These are phyloP conservation scores for Lacanobia wlatinum DNA, from an alignment of 2,888 invertebrate genomes.

Conservation along the genomic window DNA sequence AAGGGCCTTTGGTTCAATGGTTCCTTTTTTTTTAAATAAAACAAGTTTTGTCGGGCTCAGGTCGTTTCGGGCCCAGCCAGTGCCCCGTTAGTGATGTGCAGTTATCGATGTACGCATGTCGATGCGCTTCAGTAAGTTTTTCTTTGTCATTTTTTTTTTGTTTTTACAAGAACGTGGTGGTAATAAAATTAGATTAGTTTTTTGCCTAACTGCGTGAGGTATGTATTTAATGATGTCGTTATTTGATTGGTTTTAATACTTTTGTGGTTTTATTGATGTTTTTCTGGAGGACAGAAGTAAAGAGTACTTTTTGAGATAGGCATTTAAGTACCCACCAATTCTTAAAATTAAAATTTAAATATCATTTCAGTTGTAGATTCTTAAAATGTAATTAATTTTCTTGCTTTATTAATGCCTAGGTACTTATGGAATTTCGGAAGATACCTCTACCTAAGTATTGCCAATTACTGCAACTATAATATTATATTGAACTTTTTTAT, in stretches of 20 bases:
- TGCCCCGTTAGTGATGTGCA: conserved; percentile 64
- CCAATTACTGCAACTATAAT: background rate
- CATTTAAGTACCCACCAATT: background rate
- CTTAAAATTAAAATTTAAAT: background rate
- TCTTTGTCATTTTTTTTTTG: conserved; percentile 44
- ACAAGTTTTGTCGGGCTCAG: conserved; percentile 52
- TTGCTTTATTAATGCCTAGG: too few species aligned
- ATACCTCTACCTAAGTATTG: background rate
- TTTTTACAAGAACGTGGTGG: conserved; percentile 13
- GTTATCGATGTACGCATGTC: conserved; percentile 55
- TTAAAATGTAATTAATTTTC: background rate
- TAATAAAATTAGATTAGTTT: conserved; percentile 27
- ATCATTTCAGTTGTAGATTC: background rate
- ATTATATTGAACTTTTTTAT: too few species aligned
- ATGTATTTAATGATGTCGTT: conserved; percentile 21
- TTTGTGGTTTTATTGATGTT: background rate
- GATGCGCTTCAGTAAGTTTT: conserved; percentile 36
- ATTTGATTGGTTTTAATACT: conserved; percentile 8
- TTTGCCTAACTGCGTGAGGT: conserved; percentile 20
- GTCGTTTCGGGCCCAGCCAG: conserved; percentile 55
- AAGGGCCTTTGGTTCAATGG: conserved; percentile 47
- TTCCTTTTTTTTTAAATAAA: conserved; percentile 47
- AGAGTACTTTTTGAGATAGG: background rate
- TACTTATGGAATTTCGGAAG: too few species aligned
- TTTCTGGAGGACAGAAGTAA: background rate